Evolutionary conservation across 2,113 vertebrate genomes (phyloP).

Genomic region (Onychostruthus taczanowskii): DNA sequence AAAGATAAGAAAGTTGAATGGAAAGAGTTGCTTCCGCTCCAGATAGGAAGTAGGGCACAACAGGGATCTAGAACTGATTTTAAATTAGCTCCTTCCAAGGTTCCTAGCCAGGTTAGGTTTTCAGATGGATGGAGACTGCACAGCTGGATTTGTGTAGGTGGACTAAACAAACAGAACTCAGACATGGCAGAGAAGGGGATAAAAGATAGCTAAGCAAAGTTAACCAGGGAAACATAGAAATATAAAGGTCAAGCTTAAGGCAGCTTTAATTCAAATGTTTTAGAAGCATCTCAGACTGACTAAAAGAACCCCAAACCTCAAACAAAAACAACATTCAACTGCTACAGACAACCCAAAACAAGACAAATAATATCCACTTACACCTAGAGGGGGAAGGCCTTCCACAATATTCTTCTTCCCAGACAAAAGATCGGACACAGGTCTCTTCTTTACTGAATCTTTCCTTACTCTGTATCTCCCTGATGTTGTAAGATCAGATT

Average conservation of each 20-base stretch:
- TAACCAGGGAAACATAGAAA: neutral
- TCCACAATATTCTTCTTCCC: constrained; percentile 86
- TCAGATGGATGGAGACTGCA: neutral
- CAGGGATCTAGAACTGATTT: neutral
- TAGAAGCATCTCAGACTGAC: neutral
- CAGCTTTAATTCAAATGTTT: neutral
- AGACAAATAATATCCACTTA: constrained; percentile 72
- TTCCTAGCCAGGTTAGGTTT: neutral
- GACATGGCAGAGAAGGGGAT: neutral
- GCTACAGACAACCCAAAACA: neutral
- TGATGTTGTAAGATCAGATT: constrained; percentile 88
- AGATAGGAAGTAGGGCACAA: neutral
- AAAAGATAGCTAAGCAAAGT: neutral
- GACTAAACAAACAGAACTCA: neutral
- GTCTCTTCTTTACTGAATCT: constrained; percentile 86
- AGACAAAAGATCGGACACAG: constrained; percentile 85
- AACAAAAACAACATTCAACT: neutral
- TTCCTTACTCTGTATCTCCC: constrained; percentile 80
- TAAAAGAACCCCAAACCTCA: neutral
- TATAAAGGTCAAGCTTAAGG: neutral
- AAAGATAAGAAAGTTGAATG: neutral
- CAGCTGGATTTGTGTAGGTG: neutral
- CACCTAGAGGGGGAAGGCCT: constrained; percentile 87
- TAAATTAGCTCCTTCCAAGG: neutral
- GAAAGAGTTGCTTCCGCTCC: neutral